Evolutionary conservation across 2,888 invertebrate genomes (phyloP), one percentile per base, ranked within the genome.

Genomic region (Oxycera nigricornis): DNA sequence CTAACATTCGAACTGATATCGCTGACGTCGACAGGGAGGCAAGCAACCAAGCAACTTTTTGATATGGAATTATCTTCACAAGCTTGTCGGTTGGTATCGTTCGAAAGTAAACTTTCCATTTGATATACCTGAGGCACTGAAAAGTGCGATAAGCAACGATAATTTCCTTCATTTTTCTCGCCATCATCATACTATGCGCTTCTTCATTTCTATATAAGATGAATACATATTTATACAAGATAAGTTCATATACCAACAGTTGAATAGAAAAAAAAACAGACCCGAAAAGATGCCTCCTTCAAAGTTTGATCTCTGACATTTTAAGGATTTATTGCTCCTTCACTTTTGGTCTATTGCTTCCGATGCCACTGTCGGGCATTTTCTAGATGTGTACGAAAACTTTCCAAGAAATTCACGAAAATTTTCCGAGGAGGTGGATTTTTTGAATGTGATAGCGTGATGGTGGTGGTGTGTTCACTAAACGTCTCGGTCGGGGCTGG

Each of bases 271-370:
- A 17, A 46, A 46, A 11, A 46, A 46, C 11, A 46, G 17, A 14
- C n/a, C n/a, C n/a, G n/a, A 46, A 2, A 14, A 11, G 46, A 46
- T 46, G 17, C 46, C 14, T 3, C 46, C 46, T 7, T 46, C 46
- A 14, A 55, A 55, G 55, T 55, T 55, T 55, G 55, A 55, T 55
- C 55, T 55, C 55, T 55, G 55, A 55, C 55, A 55, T 55, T 55
- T 55, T 55, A 55, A 55, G 55, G 55, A 55, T 55, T 55, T 55
- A 55, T 55, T 55, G 55, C 55, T 55, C 55, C 9, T 55, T 55
- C 55, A 55, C 55, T 55, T 55, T 55, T 55, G 55, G 55, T 55
- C 55, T 55, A 46, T 46, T 46, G 46, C 46, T 46, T 46, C 46
- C 46, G 46, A 46, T 46, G 14, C 46, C 46, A 3, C 14, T 3